phyloP scores from a whole-genome alignment of 2,888 invertebrate species.

The Xanthorhoe designata region DNA sequence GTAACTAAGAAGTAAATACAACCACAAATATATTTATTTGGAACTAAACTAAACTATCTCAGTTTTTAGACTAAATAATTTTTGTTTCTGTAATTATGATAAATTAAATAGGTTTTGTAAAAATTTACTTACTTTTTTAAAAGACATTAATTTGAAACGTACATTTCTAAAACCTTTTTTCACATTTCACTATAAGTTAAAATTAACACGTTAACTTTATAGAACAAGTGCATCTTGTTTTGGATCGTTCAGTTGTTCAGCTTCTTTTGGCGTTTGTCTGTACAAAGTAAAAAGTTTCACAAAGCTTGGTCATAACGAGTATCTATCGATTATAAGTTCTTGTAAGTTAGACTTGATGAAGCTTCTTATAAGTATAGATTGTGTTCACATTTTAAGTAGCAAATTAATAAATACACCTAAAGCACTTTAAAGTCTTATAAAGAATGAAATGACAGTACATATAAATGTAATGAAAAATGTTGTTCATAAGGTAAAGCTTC shows the following conservation, averaged over 20 bases:
- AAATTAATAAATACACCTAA: background rate
- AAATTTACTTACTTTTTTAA: too few relatives aligned
- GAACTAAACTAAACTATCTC: too few relatives aligned
- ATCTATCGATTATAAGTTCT: constrained; percentile 53
- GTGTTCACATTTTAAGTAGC: background rate
- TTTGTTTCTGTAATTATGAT: too few relatives aligned
- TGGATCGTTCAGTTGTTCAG: background rate
- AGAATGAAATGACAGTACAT: background rate
- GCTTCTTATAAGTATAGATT: too few relatives aligned
- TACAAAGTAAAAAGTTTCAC: constrained; percentile 44
- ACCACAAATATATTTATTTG: too few relatives aligned
- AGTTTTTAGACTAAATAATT: too few relatives aligned
- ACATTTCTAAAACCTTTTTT: too few relatives aligned
- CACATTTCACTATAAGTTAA: too few relatives aligned
- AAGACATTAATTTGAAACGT: too few relatives aligned
- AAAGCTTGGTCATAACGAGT: constrained; percentile 44
- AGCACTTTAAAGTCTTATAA: background rate
- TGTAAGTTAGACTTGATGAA: constrained; percentile 35
- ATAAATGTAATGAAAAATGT: background rate
- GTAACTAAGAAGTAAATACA: too few relatives aligned
- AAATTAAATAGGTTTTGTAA: too few relatives aligned
- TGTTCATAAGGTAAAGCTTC: constrained; percentile 15
- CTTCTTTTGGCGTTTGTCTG: constrained; percentile 2
- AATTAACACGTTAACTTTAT: too few relatives aligned
- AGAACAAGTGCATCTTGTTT: background rate